Evolutionary conservation across 2,113 vertebrate genomes (phyloP).

Genomic region (Xiphophorus hellerii): DNA sequence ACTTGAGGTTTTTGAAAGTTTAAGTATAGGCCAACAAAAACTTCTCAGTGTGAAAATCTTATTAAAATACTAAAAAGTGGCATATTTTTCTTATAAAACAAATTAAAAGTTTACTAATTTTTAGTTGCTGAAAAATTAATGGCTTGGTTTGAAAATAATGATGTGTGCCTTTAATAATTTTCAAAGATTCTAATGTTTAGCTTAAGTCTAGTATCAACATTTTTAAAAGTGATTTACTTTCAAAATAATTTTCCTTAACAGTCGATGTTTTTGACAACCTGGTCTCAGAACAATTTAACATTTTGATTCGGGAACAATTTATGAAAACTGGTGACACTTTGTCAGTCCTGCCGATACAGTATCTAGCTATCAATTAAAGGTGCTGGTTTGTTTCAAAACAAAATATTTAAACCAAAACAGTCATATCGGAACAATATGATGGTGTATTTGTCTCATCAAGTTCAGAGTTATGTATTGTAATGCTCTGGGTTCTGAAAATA

Average conservation of each 20-base stretch:
- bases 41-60: too few relatives aligned
- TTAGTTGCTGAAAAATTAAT: background rate
- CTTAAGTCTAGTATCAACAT: background rate
- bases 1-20: too few relatives aligned
- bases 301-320: background rate
- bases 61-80: background rate
- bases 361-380: constrained; percentile 3
- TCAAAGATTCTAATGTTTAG: background rate
- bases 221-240: background rate
- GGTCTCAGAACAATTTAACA: background rate
- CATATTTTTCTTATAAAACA: background rate
- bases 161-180: background rate
- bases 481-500: background rate
- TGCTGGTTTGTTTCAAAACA: background rate
- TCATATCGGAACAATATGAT: background rate
- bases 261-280: background rate
- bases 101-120: background rate
- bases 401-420: background rate
- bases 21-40: too few relatives aligned
- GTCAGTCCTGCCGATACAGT: background rate
- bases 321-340: constrained; percentile 5
- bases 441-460: background rate
- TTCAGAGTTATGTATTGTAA: background rate
- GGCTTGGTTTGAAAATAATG: background rate
- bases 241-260: background rate